Percentiles rank a stretch among this genome's conserved stretches.
Conservation (phyloP, 2,797 vertebrate species). For the Discoglossus pictus region DNA sequence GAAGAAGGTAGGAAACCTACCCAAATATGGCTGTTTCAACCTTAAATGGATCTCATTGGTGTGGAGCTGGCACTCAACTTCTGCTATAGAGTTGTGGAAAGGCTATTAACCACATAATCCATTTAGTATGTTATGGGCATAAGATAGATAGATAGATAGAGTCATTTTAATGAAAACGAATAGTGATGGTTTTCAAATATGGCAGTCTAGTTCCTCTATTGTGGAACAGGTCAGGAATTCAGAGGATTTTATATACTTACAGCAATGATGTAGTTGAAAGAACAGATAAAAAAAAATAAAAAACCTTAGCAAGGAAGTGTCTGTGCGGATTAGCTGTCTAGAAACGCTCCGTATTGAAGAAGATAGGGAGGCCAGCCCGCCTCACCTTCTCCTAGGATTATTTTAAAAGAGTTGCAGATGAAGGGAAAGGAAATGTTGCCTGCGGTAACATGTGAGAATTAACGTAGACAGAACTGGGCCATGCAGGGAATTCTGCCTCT, state of each 20-base stretch:
- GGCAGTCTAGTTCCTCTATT: neutral
- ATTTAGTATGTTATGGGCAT: no score
- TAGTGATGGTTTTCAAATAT: no score
- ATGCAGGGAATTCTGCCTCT: constrained; percentile 11
- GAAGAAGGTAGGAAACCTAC: no score
- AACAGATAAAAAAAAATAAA: neutral
- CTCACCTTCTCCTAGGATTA: constrained; percentile 42
- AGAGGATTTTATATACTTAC: neutral
- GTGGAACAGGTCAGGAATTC: neutral
- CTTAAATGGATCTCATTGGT: no score
- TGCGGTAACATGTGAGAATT: constrained; percentile 36
- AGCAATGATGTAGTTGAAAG: constrained; percentile 9
- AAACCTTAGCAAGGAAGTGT: constrained; percentile 6
- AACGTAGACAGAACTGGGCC: constrained; percentile 31
- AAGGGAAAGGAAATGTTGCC: constrained; percentile 41
- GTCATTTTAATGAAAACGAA: no score
- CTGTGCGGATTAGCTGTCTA: constrained; percentile 38
- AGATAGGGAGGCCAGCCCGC: constrained; percentile 12
- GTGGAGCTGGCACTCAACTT: no score
- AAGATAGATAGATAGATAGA: no score
- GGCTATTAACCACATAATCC: no score
- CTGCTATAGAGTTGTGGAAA: no score
- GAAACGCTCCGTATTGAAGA: constrained; percentile 15
- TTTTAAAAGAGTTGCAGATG: constrained; percentile 45
- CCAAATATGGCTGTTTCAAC: no score